Percentiles rank a stretch among this genome's conserved stretches.
Conservation (phyloP, 2,888 invertebrate species). For the Phymatocera aterrima region DNA sequence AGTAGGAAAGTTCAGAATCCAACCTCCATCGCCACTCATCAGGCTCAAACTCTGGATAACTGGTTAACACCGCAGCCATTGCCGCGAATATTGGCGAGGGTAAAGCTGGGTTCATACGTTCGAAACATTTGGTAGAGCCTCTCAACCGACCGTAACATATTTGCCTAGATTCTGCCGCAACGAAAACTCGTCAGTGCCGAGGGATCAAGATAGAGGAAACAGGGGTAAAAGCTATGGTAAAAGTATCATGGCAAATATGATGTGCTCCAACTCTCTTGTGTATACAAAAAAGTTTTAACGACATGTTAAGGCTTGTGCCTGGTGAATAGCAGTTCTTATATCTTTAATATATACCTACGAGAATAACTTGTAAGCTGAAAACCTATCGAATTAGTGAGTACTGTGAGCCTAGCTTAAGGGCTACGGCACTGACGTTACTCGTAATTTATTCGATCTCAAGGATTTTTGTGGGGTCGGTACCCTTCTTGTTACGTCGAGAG, state of each 20-base stretch:
- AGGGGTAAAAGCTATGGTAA: not conserved
- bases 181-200: not conserved
- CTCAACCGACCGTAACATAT: slow-evolving; percentile 25
- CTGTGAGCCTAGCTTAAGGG: slow-evolving; percentile 32
- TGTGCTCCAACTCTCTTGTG: not conserved
- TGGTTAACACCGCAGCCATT: slow-evolving; percentile 44
- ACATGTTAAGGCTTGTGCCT: not conserved
- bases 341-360: not conserved
- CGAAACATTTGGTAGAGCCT: slow-evolving; percentile 23
- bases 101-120: slow-evolving; percentile 28
- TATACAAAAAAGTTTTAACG: slow-evolving; percentile 7
- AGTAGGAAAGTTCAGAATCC: slow-evolving; percentile 46
- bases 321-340: not conserved
- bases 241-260: slow-evolving; percentile 3
- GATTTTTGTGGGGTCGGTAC: slow-evolving; percentile 32
- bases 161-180: not conserved
- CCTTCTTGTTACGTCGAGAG: slow-evolving; percentile 42
- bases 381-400: slow-evolving; percentile 22
- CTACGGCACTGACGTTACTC: slow-evolving; percentile 17
- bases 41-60: slow-evolving; percentile 43
- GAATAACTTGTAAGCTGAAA: slow-evolving; percentile 12
- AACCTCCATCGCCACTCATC: slow-evolving; percentile 42
- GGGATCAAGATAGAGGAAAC: slow-evolving; percentile 2
- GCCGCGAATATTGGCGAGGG: slow-evolving; percentile 19
- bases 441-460: slow-evolving; percentile 34